A percentile compares a stretch with the other conserved stretches of the same genome.
Conservation (phyloP, 2,113 vertebrate species). For the Emydura subglobosa region DNA sequence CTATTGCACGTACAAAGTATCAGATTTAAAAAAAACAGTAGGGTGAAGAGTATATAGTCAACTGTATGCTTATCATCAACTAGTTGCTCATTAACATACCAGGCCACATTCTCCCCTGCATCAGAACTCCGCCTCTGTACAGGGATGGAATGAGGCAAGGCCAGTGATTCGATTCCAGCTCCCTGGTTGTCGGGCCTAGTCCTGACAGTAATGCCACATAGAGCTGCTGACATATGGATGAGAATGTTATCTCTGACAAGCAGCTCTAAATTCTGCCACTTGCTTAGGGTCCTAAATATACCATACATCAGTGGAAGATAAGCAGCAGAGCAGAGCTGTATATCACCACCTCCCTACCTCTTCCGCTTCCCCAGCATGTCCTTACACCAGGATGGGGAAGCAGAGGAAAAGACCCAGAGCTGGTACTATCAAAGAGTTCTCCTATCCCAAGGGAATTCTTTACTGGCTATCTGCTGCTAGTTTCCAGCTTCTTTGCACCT, state of each 20-base stretch:
- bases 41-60: background rate
- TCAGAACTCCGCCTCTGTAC: background rate
- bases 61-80: background rate
- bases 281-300: background rate
- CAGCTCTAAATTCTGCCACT: background rate
- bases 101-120: background rate
- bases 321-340: background rate
- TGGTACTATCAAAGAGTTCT: background rate
- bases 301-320: rapidly evolving
- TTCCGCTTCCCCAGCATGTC: background rate
- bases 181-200: background rate
- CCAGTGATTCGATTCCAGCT: background rate
- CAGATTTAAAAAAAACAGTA: background rate
- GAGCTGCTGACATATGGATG: background rate
- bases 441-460: background rate
- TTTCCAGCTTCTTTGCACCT: background rate
- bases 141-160: background rate
- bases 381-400: background rate
- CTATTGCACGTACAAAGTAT: background rate
- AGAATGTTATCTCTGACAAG: background rate
- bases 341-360: background rate
- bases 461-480: background rate
- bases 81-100: background rate
- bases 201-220: no score
- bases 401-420: background rate